A percentile compares a stretch with the other conserved stretches of the same genome.
These are phyloP conservation scores for Drosophila santomea DNA, from an alignment of 1,140 invertebrate species.

Conservation along the genomic window DNA sequence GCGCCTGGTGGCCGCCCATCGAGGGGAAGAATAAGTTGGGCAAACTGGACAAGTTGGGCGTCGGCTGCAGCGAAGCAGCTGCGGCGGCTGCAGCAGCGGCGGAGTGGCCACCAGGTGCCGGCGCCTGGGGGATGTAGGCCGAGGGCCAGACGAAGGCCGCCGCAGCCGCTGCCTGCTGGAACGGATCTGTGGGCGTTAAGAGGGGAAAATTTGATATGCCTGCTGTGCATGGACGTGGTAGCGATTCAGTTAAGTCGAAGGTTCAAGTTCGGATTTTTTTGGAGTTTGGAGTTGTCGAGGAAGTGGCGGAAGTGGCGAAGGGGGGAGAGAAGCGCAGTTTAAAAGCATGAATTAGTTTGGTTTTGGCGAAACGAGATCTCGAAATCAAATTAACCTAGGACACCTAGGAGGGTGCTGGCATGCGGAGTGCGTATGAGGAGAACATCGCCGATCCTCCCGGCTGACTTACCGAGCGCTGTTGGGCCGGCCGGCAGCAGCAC, in stretches of 20 bases:
- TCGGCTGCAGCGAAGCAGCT: slow-evolving; percentile 87
- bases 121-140: slow-evolving; percentile 72
- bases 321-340: slow-evolving; percentile 77
- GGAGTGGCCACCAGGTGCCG: slow-evolving; percentile 87
- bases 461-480: slow-evolving; percentile 85
- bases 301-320: slow-evolving; percentile 6
- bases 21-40: slow-evolving; percentile 83
- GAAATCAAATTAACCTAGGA: slow-evolving; percentile 60
- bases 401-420: slow-evolving; percentile 35
- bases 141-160: slow-evolving; percentile 82
- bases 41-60: slow-evolving; percentile 75
- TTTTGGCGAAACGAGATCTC: slow-evolving; percentile 32
- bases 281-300: slow-evolving; percentile 23
- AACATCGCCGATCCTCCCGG: slow-evolving; percentile 18
- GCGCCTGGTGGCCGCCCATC: slow-evolving; percentile 70
- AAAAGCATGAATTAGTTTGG: slow-evolving; percentile 83
- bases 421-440: slow-evolving; percentile 30
- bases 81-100: slow-evolving; percentile 81
- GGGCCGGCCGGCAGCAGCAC: slow-evolving; percentile 89
- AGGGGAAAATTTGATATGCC: slow-evolving; percentile 84
- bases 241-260: slow-evolving; percentile 38
- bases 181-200: slow-evolving; percentile 87
- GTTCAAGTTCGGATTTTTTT: slow-evolving; percentile 24
- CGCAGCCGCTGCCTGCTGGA: slow-evolving; percentile 90
- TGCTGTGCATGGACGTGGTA: slow-evolving; percentile 66